phyloP scores from a whole-genome alignment of 2,113 vertebrate genomes.

The Ameiurus melas region DNA sequence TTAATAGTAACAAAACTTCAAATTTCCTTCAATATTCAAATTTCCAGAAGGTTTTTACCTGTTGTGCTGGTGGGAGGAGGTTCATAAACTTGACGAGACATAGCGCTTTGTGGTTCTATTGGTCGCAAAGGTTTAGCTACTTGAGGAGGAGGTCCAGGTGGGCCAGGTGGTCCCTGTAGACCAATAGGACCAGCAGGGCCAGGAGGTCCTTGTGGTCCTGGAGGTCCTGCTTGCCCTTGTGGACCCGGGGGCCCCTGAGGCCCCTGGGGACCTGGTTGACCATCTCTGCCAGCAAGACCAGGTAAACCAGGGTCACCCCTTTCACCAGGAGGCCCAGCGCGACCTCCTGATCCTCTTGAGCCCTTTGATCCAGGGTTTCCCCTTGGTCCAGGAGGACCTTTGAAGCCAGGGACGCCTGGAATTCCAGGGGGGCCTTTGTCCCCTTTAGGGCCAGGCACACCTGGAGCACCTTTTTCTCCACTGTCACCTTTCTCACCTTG shows the following conservation, averaged over 20 bases:
- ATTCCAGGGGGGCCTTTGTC: conserved; percentile 84
- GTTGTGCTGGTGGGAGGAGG: conserved; percentile 45
- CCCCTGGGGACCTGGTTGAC: conserved; percentile 79
- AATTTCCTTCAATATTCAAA: background rate
- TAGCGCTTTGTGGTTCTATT: conserved; percentile 45
- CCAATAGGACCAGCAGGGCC: conserved; percentile 83
- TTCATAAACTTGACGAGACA: conserved; percentile 54
- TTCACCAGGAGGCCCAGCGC: conserved; percentile 83
- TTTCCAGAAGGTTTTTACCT: conserved; percentile 50
- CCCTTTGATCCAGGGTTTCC: conserved; percentile 88
- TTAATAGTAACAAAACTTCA: background rate
- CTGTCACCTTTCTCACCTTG: conserved; percentile 88
- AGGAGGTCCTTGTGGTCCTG: conserved; percentile 81
- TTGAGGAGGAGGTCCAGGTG: conserved; percentile 80
- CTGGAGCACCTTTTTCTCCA: conserved; percentile 87
- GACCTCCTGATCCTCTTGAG: conserved; percentile 86
- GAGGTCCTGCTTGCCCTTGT: conserved; percentile 80
- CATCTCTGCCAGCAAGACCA: conserved; percentile 83
- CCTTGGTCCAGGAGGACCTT: conserved; percentile 81
- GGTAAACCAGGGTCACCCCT: conserved; percentile 84
- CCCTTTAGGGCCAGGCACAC: conserved; percentile 80
- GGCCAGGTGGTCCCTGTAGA: conserved; percentile 80
- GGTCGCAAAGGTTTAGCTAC: conserved; percentile 41
- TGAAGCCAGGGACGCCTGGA: conserved; percentile 80
- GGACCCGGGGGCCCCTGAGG: conserved; percentile 82